Conservation (phyloP, 1,140 invertebrate species). For the Papilio helenus region DNA sequence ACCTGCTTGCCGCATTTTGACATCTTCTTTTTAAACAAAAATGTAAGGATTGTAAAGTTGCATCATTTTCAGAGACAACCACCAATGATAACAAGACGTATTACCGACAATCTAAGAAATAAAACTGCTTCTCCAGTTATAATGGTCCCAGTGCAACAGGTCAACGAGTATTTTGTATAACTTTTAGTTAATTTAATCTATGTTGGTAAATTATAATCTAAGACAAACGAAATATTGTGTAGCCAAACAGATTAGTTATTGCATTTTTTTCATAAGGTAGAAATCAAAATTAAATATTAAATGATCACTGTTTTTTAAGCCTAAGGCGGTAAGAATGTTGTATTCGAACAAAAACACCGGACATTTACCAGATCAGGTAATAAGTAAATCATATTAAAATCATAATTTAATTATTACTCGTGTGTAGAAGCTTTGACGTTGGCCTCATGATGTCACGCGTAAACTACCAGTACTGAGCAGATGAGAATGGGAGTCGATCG, state of each 20-base stretch:
- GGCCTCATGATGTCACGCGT: too few species aligned
- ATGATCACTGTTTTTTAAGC: conserved; percentile 36
- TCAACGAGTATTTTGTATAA: conserved; percentile 32
- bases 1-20: too few species aligned
- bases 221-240: neutral
- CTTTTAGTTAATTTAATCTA: neutral
- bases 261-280: neutral
- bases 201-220: too few species aligned
- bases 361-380: conserved; percentile 59
- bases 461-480: too few species aligned
- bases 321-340: conserved; percentile 48
- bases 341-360: conserved; percentile 43
- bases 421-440: too few species aligned
- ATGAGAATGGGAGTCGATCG: too few species aligned
- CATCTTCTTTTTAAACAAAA: neutral
- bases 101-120: conserved; percentile 34
- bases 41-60: neutral
- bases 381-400: neutral
- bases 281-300: neutral
- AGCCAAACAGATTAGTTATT: neutral
- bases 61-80: conserved; percentile 24
- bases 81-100: conserved; percentile 9
- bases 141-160: conserved; percentile 57
- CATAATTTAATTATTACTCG: too few species aligned
- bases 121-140: conserved; percentile 51